Evolutionary conservation across 2,113 vertebrate genomes (phyloP).

Genomic region (Bungarus multicinctus): DNA sequence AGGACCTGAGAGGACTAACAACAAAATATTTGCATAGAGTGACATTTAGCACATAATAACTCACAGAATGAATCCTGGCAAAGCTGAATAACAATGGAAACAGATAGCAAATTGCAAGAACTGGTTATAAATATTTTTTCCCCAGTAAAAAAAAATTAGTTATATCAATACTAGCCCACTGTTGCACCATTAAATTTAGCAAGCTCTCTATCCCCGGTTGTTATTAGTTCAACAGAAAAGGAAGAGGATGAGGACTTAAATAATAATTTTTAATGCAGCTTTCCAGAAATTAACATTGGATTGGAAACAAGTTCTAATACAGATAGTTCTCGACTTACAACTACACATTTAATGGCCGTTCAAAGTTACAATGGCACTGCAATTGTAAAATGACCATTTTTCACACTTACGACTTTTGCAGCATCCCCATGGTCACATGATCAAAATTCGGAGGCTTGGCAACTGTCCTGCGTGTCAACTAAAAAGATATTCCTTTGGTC

Average conservation of each 20-base stretch:
- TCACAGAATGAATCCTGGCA: background rate
- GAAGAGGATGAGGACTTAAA: background rate
- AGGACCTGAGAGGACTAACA: slow-evolving; percentile 16
- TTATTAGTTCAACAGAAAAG: background rate
- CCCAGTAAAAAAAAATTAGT: background rate
- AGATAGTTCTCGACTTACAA: too few relatives aligned
- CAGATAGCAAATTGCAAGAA: slow-evolving; percentile 11
- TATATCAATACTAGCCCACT: background rate
- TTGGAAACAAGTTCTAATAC: too few relatives aligned
- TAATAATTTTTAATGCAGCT: too few relatives aligned
- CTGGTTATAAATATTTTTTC: background rate
- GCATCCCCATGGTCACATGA: too few relatives aligned
- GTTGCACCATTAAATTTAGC: background rate
- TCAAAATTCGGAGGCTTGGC: too few relatives aligned
- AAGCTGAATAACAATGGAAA: slow-evolving; percentile 25
- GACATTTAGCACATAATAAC: slow-evolving; percentile 36
- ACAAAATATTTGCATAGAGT: slow-evolving; percentile 36
- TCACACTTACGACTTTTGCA: too few relatives aligned
- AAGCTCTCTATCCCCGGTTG: background rate
- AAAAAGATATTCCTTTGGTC: too few relatives aligned
- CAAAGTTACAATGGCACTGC: too few relatives aligned
- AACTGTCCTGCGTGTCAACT: too few relatives aligned
- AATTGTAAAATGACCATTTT: too few relatives aligned
- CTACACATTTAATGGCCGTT: too few relatives aligned
- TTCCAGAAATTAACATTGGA: too few relatives aligned